Percentiles rank a stretch among this genome's conserved stretches.
Conservation (phyloP, 2,113 vertebrate genomes). For the Anhinga anhinga region DNA sequence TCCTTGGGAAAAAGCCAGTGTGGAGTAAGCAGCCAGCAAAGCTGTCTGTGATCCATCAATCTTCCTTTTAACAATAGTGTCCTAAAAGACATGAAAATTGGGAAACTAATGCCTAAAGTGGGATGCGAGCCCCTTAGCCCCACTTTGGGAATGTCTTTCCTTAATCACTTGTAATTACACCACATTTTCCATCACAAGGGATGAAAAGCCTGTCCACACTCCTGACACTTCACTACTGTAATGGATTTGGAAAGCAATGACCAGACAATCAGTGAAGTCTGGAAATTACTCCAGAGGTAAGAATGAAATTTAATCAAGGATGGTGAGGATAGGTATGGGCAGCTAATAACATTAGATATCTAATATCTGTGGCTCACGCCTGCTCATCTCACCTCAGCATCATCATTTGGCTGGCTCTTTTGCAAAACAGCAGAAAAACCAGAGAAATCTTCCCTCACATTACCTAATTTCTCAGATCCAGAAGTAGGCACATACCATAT, state of each 20-base stretch:
- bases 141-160: neutral
- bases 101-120: neutral
- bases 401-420: neutral
- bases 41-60: neutral
- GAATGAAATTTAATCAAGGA: neutral
- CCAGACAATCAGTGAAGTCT: neutral
- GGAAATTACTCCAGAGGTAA: neutral
- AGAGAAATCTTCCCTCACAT: neutral
- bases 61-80: neutral
- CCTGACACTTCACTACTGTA: neutral
- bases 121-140: neutral
- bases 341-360: neutral
- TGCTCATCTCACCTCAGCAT: neutral
- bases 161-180: neutral
- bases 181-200: neutral
- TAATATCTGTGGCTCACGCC: neutral
- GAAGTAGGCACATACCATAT: neutral
- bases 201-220: neutral
- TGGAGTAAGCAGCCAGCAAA: neutral
- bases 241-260: neutral
- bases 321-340: neutral
- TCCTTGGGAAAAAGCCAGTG: slow-evolving; percentile 6
- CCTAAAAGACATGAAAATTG: neutral
- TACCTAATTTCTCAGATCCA: neutral
- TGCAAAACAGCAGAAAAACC: neutral